Evolutionary conservation across 2,797 vertebrate species (phyloP).

Genomic region (Loriculus beryllinus): DNA sequence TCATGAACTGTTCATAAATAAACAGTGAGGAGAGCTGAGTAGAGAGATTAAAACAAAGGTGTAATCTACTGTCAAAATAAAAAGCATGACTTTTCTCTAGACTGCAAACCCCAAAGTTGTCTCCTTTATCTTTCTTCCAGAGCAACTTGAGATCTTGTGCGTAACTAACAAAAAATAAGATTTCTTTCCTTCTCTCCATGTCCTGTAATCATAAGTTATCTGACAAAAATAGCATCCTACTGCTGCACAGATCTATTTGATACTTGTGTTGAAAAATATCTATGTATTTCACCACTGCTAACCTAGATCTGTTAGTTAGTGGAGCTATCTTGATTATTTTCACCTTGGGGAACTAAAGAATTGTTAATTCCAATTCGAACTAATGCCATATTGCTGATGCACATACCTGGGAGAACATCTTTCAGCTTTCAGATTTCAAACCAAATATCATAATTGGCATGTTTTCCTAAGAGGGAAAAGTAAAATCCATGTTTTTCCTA

Average conservation of each 20-base stretch:
- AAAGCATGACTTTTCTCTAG: background rate
- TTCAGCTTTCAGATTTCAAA: background rate
- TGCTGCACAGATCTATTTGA: background rate
- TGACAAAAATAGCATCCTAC: background rate
- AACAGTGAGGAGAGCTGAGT: background rate
- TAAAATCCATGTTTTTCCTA: background rate
- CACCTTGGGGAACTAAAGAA: background rate
- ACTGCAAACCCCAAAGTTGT: background rate
- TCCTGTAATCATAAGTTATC: background rate
- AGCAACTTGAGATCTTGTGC: background rate
- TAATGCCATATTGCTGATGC: background rate
- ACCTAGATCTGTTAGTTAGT: background rate
- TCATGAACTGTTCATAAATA: background rate
- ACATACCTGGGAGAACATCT: background rate
- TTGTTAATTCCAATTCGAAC: background rate
- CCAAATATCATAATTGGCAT: background rate
- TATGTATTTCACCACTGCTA: background rate
- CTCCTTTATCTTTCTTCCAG: background rate
- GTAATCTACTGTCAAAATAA: background rate
- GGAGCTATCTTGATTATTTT: background rate
- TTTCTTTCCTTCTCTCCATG: background rate
- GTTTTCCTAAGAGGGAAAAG: background rate
- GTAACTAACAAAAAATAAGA: background rate
- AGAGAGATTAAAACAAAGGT: background rate
- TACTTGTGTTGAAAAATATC: background rate